Evolutionary conservation across 2,113 vertebrate species (phyloP), one percentile per base, ranked within the genome.

Genomic region (Tetraodon nigroviridis): DNA sequence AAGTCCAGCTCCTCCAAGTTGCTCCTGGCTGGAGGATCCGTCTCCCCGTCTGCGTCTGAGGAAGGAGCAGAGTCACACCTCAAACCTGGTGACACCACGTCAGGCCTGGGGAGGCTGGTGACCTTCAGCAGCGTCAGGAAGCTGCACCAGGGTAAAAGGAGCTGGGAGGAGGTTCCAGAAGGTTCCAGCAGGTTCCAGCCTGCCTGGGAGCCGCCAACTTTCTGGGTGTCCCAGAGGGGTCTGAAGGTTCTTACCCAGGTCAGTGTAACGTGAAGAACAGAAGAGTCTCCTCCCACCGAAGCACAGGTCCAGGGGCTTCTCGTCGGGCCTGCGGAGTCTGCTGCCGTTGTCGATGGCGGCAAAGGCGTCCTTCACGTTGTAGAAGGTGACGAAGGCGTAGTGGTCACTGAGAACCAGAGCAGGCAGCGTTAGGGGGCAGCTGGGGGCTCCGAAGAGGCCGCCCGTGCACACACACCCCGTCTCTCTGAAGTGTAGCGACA

Each of bases 321-420:
- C 95, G 0, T 95, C 89, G 0, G 93, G 92, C 48, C 82, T 89
- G 40, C 93, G 87, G 63, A 97, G 81, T 62, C 94, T 93, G 58
- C 92, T 89, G 10, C 93, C 94, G 0, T 94, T 95, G 71, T 97
- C 94, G 0, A 98, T 95, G 70, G 95, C 95, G 0, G 92, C 90
- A 18, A 95, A 95, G 14, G 94, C 94, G 40, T 95, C 92, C 22
- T 93, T 85, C 2, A 91, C 93, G 57, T 92, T 92, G 75, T 92
- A 93, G 29, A 95, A 98, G 0, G 95, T 97, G 69, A 97, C 94
- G 62, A 98, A 98, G 67, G 91, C 94, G 1, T 95, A 97, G 82
- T 95, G 94, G 82, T 97, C 94, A 44, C 94, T 98, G 69, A 24
- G 49, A 21, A 52, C 1, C 3, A 1, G 57, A 29, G 2, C 21